Evolutionary conservation across 2,797 vertebrate species (phyloP).

Genomic region (Neosalanx taihuensis): DNA sequence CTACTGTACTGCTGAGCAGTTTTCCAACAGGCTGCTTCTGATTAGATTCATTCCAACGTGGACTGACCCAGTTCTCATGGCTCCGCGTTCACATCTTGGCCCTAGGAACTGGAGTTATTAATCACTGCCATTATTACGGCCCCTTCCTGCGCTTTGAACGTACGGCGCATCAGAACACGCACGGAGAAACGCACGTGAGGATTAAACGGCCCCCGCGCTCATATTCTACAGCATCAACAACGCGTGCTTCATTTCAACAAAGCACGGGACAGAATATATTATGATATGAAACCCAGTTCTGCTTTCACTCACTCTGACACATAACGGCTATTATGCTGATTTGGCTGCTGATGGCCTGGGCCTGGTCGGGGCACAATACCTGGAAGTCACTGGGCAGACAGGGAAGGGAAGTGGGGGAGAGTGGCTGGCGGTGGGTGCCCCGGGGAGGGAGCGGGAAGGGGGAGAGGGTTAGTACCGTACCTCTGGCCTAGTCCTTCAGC

Average conservation of each 20-base stretch:
- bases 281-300: too few species aligned
- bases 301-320: constrained; percentile 11
- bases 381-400: constrained; percentile 66
- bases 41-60: constrained; percentile 59
- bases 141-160: constrained; percentile 26
- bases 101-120: constrained; percentile 38
- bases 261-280: too few species aligned
- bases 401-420: constrained; percentile 51
- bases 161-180: constrained; percentile 20
- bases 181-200: constrained; percentile 11
- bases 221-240: too few species aligned
- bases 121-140: constrained; percentile 45
- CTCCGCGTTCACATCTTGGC: constrained; percentile 42
- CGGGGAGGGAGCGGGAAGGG: constrained; percentile 1
- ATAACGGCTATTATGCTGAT: constrained; percentile 58
- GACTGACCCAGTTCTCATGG: constrained; percentile 73
- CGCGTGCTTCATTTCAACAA: too few species aligned
- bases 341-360: constrained; percentile 30
- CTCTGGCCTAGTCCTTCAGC: too few species aligned
- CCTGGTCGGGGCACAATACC: constrained; percentile 65
- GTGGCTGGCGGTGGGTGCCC: neutral
- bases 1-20: constrained; percentile 30
- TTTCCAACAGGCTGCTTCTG: constrained; percentile 55
- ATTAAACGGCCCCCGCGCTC: neutral
- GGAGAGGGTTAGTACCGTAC: too few species aligned